A percentile compares a stretch with the other conserved stretches of the same genome.
Conservation (phyloP, 2,113 vertebrate genomes). For the Perccottus glenii region DNA sequence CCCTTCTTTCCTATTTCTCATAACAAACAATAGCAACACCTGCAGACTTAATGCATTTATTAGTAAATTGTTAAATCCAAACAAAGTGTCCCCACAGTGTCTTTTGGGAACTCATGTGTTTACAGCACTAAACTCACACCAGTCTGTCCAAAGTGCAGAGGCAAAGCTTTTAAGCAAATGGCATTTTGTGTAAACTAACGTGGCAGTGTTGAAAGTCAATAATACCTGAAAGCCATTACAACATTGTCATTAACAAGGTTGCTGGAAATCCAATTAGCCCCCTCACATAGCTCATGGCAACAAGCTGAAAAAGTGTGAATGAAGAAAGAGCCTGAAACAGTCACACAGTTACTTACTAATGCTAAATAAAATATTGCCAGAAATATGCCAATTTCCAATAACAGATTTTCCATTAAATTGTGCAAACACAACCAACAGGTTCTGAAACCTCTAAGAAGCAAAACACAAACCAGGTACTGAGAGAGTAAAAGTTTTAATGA, state of each 20-base stretch:
- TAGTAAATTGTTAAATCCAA: conserved; percentile 28
- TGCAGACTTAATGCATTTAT: conserved; percentile 49
- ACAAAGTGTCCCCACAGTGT: conserved; percentile 27
- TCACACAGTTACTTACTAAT: conserved; percentile 7
- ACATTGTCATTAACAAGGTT: conserved; percentile 66
- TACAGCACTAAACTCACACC: conserved; percentile 54
- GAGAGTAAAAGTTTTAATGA: no score
- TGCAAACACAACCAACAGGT: no score
- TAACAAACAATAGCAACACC: conserved; percentile 45
- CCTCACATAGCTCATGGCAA: conserved; percentile 56
- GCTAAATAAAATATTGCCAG: background rate
- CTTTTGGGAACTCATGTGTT: conserved; percentile 49
- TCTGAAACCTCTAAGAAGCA: background rate
- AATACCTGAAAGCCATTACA: conserved; percentile 67
- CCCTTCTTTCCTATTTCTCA: conserved; percentile 12
- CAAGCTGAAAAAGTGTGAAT: conserved; percentile 50
- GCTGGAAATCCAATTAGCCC: conserved; percentile 73
- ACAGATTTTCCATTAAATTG: no score
- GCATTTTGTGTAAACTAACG: conserved; percentile 59
- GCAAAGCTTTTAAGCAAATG: conserved; percentile 66
- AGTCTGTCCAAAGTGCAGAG: conserved; percentile 51
- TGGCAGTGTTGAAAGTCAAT: conserved; percentile 63
- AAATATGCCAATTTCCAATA: no score
- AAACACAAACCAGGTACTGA: background rate
- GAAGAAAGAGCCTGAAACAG: conserved; percentile 7